Base-by-base conservation (phyloP, 2,113 vertebrate genomes). In the Mus pahari region DNA sequence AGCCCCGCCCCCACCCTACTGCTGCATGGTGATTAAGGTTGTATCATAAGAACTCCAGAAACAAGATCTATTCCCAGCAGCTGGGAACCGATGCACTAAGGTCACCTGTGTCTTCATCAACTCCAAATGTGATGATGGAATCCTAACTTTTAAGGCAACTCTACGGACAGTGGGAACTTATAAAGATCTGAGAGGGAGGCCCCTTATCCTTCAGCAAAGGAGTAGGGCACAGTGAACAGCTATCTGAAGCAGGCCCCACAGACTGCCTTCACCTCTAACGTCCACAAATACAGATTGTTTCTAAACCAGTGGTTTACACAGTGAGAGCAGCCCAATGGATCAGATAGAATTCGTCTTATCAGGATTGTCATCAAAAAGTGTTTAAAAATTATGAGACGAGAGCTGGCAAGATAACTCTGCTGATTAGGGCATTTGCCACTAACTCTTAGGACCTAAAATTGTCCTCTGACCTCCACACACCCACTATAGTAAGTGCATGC, bases 31-130 rank as follows among this genome's bases (percentile, higher is more conserved):
- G 17, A 17, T 24, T 11, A 60, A 31, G 33, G 28, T n/a, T 77
- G 20, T 8, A n/a, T 20, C 88, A 28, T 33, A 20, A 17, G 12
- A 16, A 50, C 11, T 62, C 6, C n/a, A 75, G 55, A 50, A 11
- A 31, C 39, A 78, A 36, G 68, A n/a, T 78, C 31, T 45, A 66
- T 53, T 12, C 33, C 16, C n/a, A 60, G 60, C 58, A 45, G 3
- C 4, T 28, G 19, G 28, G 19, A 77, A 0, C 0, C 1, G 28
- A 81, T 19, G 13, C 28, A 26, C 50, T 14, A 0, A 20, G 4
- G n/a, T 48, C 60, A 31, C 45, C 1, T 0, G 16, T n/a, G 20
- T 39, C 55, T 62, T 33, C 79, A 45, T 13, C 14, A 17, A 24
- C 53, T 22, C 8, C 28, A 31, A 48, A 31, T 24, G 55, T 53